Conservation (phyloP, 2,888 invertebrate genomes). For the Pachymerium ferrugineum region DNA sequence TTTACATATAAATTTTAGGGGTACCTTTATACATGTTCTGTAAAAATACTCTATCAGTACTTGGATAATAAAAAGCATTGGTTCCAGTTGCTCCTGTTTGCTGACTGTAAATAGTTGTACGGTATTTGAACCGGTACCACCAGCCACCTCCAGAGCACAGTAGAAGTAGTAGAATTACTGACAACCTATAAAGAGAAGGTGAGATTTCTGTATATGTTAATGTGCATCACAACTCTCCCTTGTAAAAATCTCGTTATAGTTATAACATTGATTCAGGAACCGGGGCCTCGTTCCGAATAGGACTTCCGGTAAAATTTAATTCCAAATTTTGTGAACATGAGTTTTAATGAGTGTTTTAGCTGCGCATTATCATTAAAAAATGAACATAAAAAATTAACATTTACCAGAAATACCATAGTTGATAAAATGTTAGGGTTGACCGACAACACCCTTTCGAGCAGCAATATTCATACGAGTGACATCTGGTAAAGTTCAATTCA, state of each 20-base stretch:
- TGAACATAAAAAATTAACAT: constrained; percentile 36
- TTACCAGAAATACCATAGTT: constrained; percentile 57
- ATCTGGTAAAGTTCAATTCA: constrained; percentile 37
- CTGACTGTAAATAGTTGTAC: constrained; percentile 20
- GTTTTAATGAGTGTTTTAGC: neutral
- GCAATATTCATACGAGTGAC: constrained; percentile 51
- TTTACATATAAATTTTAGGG: too few relatives aligned
- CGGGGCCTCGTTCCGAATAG: too few relatives aligned
- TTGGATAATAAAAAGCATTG: constrained; percentile 33
- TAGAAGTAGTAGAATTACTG: constrained; percentile 54
- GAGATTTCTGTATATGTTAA: neutral
- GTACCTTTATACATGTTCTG: constrained; percentile 30
- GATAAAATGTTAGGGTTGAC: constrained; percentile 54
- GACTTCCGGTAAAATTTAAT: too few relatives aligned
- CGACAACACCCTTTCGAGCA: constrained; percentile 55
- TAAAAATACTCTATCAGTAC: constrained; percentile 33
- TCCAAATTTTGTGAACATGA: neutral
- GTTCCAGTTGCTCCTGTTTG: constrained; percentile 5
- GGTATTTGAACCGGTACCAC: constrained; percentile 50
- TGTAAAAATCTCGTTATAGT: too few relatives aligned
- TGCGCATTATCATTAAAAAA: too few relatives aligned
- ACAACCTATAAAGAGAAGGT: constrained; percentile 46
- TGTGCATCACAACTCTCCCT: neutral
- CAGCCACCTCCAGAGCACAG: constrained; percentile 55
- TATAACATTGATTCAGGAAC: too few relatives aligned